Percentiles rank a stretch among this genome's conserved stretches.
These are phyloP conservation scores for Brachymystax lenok DNA, from an alignment of 2,797 vertebrate species.

Conservation along the genomic window DNA sequence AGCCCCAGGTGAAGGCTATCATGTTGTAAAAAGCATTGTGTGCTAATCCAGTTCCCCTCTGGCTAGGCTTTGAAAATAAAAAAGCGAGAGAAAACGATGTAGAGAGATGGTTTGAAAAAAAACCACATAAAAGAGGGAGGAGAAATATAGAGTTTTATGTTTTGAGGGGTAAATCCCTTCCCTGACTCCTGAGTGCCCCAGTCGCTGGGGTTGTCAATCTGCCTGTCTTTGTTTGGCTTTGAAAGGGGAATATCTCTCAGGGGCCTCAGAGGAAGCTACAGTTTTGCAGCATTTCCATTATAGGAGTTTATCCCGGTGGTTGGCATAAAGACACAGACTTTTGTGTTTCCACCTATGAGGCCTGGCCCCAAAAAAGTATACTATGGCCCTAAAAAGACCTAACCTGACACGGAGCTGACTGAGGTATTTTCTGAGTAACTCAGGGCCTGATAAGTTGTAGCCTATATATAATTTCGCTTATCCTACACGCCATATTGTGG, in stretches of 20 bases:
- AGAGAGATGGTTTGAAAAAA: conserved; percentile 49
- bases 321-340: not conserved
- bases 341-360: not conserved
- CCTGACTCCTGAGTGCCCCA: not conserved
- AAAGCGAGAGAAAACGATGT: conserved; percentile 35
- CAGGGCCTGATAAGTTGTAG: not conserved
- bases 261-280: conserved; percentile 4
- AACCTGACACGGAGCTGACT: not conserved
- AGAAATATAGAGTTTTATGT: conserved; percentile 38
- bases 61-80: conserved; percentile 58
- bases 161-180: conserved; percentile 34
- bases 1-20: conserved; percentile 66
- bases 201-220: not conserved
- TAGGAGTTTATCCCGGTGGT: not conserved
- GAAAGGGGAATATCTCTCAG: conserved; percentile 5
- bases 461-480: no score
- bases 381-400: not conserved
- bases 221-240: conserved; percentile 6
- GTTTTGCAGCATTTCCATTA: not conserved
- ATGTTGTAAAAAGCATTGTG: conserved; percentile 71
- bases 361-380: not conserved
- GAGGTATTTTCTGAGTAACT: not conserved
- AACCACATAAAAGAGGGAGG: conserved; percentile 46
- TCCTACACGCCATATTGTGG: no score
- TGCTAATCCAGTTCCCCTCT: conserved; percentile 59